These are phyloP conservation scores for Coecobrya sp. DNA, from an alignment of 2,888 invertebrate genomes.

Conservation along the genomic window DNA sequence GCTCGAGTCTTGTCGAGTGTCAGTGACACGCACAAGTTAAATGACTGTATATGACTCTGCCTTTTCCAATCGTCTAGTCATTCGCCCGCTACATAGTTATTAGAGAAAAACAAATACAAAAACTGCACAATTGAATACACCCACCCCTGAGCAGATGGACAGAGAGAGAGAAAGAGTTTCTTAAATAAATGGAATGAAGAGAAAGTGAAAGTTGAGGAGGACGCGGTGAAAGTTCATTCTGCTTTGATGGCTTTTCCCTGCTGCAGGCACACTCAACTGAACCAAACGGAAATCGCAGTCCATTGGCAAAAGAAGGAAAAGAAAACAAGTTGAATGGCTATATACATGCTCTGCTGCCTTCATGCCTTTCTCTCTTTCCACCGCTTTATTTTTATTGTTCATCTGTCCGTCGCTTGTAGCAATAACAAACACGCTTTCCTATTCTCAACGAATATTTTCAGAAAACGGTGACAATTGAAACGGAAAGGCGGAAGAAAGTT, in stretches of 20 bases:
- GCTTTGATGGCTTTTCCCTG: slow-evolving; percentile 41
- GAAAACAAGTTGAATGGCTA: slow-evolving; percentile 10
- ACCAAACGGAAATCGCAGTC: slow-evolving; percentile 20
- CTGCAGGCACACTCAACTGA: neutral
- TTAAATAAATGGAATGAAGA: neutral
- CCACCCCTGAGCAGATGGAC: no score
- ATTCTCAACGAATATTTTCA: neutral
- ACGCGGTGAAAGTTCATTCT: slow-evolving; percentile 53
- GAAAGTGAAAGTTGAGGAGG: slow-evolving; percentile 1
- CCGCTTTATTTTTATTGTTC: neutral
- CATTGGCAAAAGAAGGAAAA: slow-evolving; percentile 11
- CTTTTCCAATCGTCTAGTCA: no score
- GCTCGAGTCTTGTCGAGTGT: neutral
- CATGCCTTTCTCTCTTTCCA: neutral
- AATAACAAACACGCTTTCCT: neutral
- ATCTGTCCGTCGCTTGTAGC: neutral
- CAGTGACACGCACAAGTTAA: no score
- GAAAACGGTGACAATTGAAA: slow-evolving; percentile 22
- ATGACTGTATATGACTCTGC: no score
- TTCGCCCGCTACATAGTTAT: no score
- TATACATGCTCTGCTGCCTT: no score
- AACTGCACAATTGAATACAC: no score
- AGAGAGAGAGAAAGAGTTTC: no score
- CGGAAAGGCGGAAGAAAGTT: neutral
- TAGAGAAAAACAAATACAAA: no score